These are phyloP conservation scores for Mionectes macconnelli DNA, from an alignment of 2,113 vertebrate genomes.

Conservation along the genomic window DNA sequence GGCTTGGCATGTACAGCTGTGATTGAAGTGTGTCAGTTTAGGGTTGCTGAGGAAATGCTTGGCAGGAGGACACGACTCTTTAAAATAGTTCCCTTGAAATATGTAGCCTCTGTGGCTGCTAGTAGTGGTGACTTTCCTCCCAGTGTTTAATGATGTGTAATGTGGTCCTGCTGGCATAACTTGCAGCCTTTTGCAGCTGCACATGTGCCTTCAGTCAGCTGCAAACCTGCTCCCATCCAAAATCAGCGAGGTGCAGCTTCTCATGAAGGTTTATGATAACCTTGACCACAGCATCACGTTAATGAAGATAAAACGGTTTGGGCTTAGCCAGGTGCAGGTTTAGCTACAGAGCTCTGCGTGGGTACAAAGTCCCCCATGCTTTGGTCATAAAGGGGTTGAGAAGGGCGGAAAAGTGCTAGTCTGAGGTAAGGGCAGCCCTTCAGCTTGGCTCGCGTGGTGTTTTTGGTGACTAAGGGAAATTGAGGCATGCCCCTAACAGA, in stretches of 20 bases:
- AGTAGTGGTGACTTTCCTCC: neutral
- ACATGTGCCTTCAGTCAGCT: neutral
- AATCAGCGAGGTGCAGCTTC: neutral
- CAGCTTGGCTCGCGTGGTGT: rapidly evolving
- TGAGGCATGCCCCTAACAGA: rapidly evolving
- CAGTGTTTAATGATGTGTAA: no score
- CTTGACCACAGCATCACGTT: rapidly evolving
- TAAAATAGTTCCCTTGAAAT: neutral
- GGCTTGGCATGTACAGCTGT: neutral
- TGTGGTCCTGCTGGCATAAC: neutral
- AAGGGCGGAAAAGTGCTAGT: neutral
- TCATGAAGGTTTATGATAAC: rapidly evolving
- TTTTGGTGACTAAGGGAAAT: neutral
- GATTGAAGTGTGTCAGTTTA: neutral
- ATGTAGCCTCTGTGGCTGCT: rapidly evolving
- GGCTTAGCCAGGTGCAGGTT: neutral
- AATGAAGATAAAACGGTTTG: rapidly evolving
- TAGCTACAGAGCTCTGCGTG: neutral
- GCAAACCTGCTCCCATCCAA: neutral
- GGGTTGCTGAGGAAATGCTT: neutral
- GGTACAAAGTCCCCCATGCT: rapidly evolving
- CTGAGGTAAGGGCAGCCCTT: neutral
- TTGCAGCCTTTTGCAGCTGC: neutral
- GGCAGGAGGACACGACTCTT: neutral
- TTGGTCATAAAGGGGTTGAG: neutral